These are phyloP conservation scores for Ceramica pisi DNA, from an alignment of 2,888 invertebrate genomes.

Conservation along the genomic window DNA sequence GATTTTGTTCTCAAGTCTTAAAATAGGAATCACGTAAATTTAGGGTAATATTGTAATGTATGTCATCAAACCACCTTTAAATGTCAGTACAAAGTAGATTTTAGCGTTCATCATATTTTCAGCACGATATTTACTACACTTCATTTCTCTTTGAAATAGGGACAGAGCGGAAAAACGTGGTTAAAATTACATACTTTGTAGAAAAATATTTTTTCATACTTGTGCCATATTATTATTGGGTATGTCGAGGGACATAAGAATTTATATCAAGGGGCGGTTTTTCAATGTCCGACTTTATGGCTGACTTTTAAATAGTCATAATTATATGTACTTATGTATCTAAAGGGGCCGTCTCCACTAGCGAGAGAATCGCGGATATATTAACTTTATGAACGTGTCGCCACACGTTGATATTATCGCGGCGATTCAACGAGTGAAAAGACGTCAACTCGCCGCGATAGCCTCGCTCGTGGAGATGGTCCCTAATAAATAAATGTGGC, in stretches of 20 bases:
- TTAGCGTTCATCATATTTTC: background rate
- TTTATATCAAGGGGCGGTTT: no score
- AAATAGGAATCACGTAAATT: constrained; percentile 16
- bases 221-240: background rate
- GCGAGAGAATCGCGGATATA: no score
- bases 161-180: background rate
- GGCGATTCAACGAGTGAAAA: no score
- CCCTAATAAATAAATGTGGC: no score
- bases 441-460: no score
- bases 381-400: no score
- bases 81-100: constrained; percentile 28
- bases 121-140: background rate
- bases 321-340: no score
- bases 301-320: no score
- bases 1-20: background rate
- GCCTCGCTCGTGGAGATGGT: no score
- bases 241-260: background rate
- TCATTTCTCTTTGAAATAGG: background rate
- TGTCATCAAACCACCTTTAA: constrained; percentile 18
- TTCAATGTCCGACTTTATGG: no score
- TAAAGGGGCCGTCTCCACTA: no score
- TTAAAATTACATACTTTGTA: background rate
- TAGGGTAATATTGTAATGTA: background rate
- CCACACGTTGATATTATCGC: no score
- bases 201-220: background rate